Percentiles rank a stretch among this genome's conserved stretches.
phyloP scores from a whole-genome alignment of 2,888 invertebrate species.

The Tetranychus truncatus region DNA sequence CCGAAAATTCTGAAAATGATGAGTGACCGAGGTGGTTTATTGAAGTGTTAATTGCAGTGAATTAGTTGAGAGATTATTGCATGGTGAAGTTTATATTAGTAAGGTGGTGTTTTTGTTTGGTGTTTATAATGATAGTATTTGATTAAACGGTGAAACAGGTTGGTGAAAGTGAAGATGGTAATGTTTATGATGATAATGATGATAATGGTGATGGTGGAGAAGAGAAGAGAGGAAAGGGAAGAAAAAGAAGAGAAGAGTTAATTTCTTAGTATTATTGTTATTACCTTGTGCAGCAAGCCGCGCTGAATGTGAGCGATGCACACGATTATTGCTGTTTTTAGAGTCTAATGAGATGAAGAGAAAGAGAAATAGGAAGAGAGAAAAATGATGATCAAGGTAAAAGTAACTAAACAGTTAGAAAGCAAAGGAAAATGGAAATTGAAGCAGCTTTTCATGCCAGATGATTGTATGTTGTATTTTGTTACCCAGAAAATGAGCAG shows the following conservation, averaged over 20 bases:
- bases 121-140: too few relatives aligned
- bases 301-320: constrained; percentile 34
- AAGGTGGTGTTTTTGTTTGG: too few relatives aligned
- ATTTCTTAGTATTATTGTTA: constrained; percentile 18
- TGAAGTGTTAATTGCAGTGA: not conserved
- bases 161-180: not conserved
- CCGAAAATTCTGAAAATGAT: constrained; percentile 15
- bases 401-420: not conserved
- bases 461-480: too few relatives aligned
- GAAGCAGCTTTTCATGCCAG: too few relatives aligned
- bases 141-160: too few relatives aligned
- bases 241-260: constrained; percentile 15
- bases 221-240: constrained; percentile 5
- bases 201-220: not conserved
- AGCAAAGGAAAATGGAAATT: not conserved
- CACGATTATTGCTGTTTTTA: constrained; percentile 26
- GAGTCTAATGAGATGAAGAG: not conserved
- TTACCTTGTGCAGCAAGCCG: constrained; percentile 33
- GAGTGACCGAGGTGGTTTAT: not conserved
- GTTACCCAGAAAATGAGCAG: too few relatives aligned
- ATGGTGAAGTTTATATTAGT: too few relatives aligned
- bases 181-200: constrained; percentile 10
- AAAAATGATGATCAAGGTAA: not conserved
- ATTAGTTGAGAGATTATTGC: not conserved
- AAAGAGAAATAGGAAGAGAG: not conserved